Base-by-base conservation (phyloP, 1,140 invertebrate species). In the Ditylenchus dipsaci region DNA sequence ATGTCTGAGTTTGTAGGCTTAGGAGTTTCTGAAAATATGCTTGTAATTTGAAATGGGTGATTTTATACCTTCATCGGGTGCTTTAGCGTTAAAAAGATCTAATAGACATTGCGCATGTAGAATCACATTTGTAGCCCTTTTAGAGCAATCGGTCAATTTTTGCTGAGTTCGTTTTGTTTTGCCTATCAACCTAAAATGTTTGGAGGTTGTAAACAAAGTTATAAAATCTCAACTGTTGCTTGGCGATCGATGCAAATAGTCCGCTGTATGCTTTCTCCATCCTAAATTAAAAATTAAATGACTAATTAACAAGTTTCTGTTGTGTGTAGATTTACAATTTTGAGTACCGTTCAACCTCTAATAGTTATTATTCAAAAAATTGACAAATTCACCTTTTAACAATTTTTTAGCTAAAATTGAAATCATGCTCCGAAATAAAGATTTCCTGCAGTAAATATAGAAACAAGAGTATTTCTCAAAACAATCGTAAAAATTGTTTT, bases 221-320 rank as follows among this genome's bases (percentile, higher is more conserved):
- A 1, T 68, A 58, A 68, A 45, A 42, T 70, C 19, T 58, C 53
- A 61, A 75, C 72, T 68, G 75, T 27, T 74, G 58, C 7, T 65
- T 58, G 1, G 76, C 76, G 13, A 77, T 58, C 26, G 76, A 76
- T 33, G 76, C 68, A 60, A 77, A 69, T 8, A 77, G 61, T 29
- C 76, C 76, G 49, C 73, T 77, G 29, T 72, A 65, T 0, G 76
- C 76, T 42, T 77, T 76, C 3, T 69, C 65, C 65, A 63, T 66
- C 33, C 33, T 38, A 38, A 38, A 38, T 38, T 3, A 3, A 38
- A 5, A 5, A 5, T 38, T 38, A 38, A 38, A 38, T 3, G 11
- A 38, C n/a, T n/a, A n/a, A n/a, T n/a, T n/a, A n/a, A n/a, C n/a
- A n/a, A n/a, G n/a, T n/a, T n/a, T n/a, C n/a, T n/a, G n/a, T n/a